Conservation (phyloP, 2,113 vertebrate genomes). For the Podarcis raffonei region DNA sequence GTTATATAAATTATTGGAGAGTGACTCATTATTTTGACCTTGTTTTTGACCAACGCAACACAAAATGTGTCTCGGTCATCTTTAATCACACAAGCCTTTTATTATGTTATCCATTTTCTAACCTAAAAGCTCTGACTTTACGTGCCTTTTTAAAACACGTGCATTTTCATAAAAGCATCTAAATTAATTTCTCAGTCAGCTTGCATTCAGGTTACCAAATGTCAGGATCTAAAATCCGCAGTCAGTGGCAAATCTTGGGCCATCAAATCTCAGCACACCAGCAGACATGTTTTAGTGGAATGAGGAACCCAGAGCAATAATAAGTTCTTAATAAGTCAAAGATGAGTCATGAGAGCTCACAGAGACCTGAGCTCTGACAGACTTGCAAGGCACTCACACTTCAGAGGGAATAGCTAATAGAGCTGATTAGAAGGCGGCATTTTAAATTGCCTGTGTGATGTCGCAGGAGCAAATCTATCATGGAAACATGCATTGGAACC, state of each 20-base stretch:
- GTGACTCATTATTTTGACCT: neutral
- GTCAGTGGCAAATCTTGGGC: neutral
- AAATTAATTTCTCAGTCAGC: neutral
- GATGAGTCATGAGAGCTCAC: neutral
- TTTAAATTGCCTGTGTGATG: neutral
- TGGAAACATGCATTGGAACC: conserved; percentile 12
- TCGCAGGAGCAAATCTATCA: neutral
- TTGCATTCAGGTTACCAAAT: neutral
- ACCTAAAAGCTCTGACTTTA: neutral
- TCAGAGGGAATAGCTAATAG: conserved; percentile 3
- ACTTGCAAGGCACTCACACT: neutral
- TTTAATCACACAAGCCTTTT: neutral
- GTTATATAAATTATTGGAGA: neutral
- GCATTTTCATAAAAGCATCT: neutral
- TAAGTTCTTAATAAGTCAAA: neutral
- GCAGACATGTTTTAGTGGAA: neutral
- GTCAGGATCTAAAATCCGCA: neutral
- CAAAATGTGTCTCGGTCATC: neutral
- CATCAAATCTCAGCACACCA: neutral
- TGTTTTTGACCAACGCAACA: neutral
- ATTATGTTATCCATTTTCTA: neutral
- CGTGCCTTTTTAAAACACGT: neutral
- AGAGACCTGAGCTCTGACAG: neutral
- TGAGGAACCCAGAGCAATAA: neutral
- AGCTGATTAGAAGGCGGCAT: neutral